Base-by-base conservation (phyloP, 1,140 invertebrate species). In the Plectrocnemia conspersa region DNA sequence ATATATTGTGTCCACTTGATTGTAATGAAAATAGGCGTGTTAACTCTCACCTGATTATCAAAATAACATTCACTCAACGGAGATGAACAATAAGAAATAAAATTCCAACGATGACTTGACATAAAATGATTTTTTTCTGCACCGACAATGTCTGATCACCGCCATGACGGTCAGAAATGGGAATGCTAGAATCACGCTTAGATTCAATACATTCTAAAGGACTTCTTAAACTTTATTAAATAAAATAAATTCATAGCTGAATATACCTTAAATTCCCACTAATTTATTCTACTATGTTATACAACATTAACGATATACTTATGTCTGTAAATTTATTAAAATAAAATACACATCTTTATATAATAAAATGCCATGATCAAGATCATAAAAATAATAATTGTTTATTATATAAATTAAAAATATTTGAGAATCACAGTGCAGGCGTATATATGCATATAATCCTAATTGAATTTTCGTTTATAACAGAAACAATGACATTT, bases 401-500 rank as follows among this genome's bases (percentile, higher is more conserved):
- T n/a, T n/a, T n/a, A n/a, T n/a, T n/a, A n/a, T n/a, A n/a, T n/a
- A n/a, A n/a, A n/a, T n/a, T n/a, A n/a, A n/a, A n/a, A n/a, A n/a
- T n/a, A n/a, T 23, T 45, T 45, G 42, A 45, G 11, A n/a, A 19
- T 5, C 42, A 1, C 2, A 15, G 13, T n/a, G 42, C 11, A 15
- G n/a, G n/a, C 24, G 22, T 27, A 40, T 50, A 46, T 58, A 58
- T 58, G 47, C 40, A 54, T 32, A n/a, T n/a, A 54, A 38, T 35
- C 40, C 42, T 59, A 55, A 59, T 59, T 59, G 57, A 59, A 59
- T 55, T 59, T 59, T 27, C 21, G 40, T 36, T 35, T 48, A 46
- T 45, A 50, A 59, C 46, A 59, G 50, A 59, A 59, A 59, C 57
- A 54, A 59, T 59, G 57, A 59, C 57, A 59, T 59, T 59, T 59